Conservation (phyloP, 2,113 vertebrate genomes). For the Poeciliopsis occidentalis region DNA sequence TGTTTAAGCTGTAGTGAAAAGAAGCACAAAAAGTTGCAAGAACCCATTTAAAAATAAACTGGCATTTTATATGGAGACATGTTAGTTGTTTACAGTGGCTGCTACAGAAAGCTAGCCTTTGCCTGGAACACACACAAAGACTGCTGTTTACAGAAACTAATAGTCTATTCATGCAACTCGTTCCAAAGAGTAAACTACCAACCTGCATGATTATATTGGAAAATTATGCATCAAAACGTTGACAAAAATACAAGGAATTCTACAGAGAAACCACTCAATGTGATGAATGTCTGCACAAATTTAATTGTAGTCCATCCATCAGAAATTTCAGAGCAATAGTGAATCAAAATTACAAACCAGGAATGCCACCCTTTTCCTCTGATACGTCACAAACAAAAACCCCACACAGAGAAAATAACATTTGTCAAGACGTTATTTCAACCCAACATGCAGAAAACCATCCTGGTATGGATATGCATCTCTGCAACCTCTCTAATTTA, state of each 20-base stretch:
- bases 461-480: background rate
- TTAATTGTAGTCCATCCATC: background rate
- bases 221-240: background rate
- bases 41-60: background rate
- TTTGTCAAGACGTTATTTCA: no score
- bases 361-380: background rate
- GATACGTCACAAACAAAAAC: background rate
- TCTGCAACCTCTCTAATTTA: slow-evolving; percentile 1
- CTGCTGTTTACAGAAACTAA: background rate
- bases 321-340: background rate
- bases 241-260: background rate
- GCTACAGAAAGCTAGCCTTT: background rate
- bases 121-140: background rate
- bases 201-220: background rate
- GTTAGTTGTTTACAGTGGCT: background rate
- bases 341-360: slow-evolving; percentile 1
- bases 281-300: background rate
- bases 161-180: background rate
- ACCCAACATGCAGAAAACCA: background rate
- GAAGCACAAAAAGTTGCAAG: background rate
- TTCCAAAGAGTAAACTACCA: background rate
- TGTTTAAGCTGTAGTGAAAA: background rate
- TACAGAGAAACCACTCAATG: background rate
- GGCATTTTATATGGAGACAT: background rate
- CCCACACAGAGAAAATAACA: background rate